Base-by-base conservation (phyloP, 2,797 vertebrate species). In the Neopelma chrysocephalum region DNA sequence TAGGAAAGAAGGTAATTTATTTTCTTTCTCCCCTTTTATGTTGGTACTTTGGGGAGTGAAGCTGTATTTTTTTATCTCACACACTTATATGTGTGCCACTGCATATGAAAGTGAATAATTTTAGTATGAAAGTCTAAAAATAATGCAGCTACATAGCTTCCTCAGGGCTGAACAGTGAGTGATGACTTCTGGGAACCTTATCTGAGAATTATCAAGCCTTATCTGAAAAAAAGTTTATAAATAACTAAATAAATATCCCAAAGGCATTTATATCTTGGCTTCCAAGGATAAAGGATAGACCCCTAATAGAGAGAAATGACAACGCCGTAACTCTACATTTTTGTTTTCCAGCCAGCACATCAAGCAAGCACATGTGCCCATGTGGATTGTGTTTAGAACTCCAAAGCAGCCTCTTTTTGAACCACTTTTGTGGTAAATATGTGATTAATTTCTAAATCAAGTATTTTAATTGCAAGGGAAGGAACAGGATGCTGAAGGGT, bases 371-470 rank as follows among this genome's bases (percentile, higher is more conserved):
- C 73, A 97, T 96, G 86, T 92, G 82, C 80, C 70, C 94, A 94
- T 96, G 90, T 96, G 96, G 94, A 89, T 91, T 90, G 68, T 75
- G 71, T 96, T 97, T 93, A 96, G 60, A 38, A 85, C 70, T 90
- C 94, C 70, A 95, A 89, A 95, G 92, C 45, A 92, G n/a, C 7
- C 56, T 89, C 60, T 75, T 92, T 90, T 71, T 87, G 48, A 96
- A 89, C 42, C 25, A 54, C 56, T 89, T 84, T 36, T 89, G 75
- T 68, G 75, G 87, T 75, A 83, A 85, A 92, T 91, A 91, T 91
- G 42, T 87, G 75, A 94, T 87, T 94, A 89, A 92, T 96, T 96
- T 95, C 76, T 72, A 96, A 83, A 92, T 91, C 79, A 93, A 89
- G 20, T 87, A 94, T 91, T 95, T 96, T 94, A 95, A 94, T 95